Percentiles rank a stretch among this genome's conserved stretches.
phyloP scores from a whole-genome alignment of 1,140 invertebrate genomes.

The Orius insidiosus region DNA sequence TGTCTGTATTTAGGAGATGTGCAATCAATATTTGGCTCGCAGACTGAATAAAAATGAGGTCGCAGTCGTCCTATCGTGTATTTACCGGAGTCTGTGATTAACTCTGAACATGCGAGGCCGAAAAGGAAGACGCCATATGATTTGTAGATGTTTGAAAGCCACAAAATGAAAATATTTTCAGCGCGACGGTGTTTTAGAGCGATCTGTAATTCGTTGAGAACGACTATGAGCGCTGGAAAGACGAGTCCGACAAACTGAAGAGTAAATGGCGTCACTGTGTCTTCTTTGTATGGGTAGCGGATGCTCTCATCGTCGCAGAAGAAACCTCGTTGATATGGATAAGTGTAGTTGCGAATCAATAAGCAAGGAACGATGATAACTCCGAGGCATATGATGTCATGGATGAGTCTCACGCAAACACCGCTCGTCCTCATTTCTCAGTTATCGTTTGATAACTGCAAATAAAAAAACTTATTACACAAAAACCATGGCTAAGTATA shows the following conservation, averaged over 20 bases:
- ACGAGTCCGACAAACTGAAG: conserved; percentile 59
- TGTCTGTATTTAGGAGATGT: conserved; percentile 2
- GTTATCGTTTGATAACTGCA: too few relatives aligned
- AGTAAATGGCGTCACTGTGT: conserved; percentile 61
- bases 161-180: conserved; percentile 25
- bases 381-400: too few relatives aligned
- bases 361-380: too few relatives aligned
- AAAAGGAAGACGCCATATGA: conserved; percentile 62
- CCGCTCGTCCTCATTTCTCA: too few relatives aligned
- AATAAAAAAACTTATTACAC: too few relatives aligned
- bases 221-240: conserved; percentile 51
- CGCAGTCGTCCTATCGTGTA: conserved; percentile 76
- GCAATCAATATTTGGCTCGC: conserved; percentile 35
- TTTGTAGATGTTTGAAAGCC: conserved; percentile 32
- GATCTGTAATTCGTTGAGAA: conserved; percentile 12
- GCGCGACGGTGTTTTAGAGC: conserved; percentile 35
- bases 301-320: conserved; percentile 91
- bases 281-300: conserved; percentile 60
- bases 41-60: conserved; percentile 76
- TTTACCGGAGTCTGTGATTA: conserved; percentile 77
- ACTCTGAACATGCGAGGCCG: conserved; percentile 58
- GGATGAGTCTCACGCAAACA: too few relatives aligned
- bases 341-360: too few relatives aligned
- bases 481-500: too few relatives aligned
- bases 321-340: conserved; percentile 75